phyloP scores from a whole-genome alignment of 2,113 vertebrate species.

The Vidua chalybeata region DNA sequence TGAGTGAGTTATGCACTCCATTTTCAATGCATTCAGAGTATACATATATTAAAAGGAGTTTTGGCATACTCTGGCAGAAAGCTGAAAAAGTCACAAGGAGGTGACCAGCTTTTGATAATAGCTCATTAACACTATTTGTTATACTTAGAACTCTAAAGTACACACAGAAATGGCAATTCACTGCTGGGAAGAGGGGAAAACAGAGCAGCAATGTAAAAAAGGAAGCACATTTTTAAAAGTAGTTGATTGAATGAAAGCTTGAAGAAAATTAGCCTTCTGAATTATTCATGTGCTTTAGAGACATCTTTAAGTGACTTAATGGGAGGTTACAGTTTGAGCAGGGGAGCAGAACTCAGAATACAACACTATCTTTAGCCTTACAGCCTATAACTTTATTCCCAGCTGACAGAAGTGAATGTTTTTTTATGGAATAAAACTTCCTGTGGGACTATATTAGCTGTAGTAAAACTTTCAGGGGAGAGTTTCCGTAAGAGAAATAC shows the following conservation, averaged over 20 bases:
- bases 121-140: constrained; percentile 14
- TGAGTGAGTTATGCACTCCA: constrained; percentile 20
- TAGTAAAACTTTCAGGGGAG: background rate
- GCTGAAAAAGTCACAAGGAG: background rate
- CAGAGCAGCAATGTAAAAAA: background rate
- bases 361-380: background rate
- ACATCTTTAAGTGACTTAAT: background rate
- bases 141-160: background rate
- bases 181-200: background rate
- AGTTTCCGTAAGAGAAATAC: background rate
- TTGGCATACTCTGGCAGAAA: background rate
- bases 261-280: background rate
- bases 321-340: background rate
- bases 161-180: background rate
- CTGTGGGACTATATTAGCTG: background rate
- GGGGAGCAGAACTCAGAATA: background rate
- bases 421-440: constrained; percentile 20
- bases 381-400: background rate
- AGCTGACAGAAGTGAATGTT: background rate
- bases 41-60: background rate
- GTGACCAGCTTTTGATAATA: constrained; percentile 17
- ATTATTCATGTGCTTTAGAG: constrained; percentile 21
- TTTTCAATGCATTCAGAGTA: background rate
- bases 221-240: background rate
- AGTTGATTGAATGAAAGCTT: background rate